These are phyloP conservation scores for Tinea semifulvella DNA, from an alignment of 2,888 invertebrate species.

Conservation along the genomic window DNA sequence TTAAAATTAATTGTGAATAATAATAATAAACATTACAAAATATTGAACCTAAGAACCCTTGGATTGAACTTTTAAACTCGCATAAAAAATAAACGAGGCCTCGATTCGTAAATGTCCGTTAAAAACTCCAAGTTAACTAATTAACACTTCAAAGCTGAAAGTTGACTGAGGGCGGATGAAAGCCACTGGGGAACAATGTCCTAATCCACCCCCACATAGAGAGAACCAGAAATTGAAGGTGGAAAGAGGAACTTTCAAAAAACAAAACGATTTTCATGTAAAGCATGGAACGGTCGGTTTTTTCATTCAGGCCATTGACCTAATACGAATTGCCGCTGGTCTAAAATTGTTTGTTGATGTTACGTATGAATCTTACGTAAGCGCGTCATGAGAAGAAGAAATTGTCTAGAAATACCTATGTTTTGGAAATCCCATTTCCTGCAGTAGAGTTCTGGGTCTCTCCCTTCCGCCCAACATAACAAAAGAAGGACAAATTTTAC, in stretches of 20 bases:
- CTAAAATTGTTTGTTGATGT: not conserved
- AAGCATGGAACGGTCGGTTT: conserved; percentile 10
- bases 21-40: conserved; percentile 6
- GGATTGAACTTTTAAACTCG: conserved; percentile 5
- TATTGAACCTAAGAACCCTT: conserved; percentile 2
- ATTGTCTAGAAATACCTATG: too few species aligned
- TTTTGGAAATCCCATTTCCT: too few species aligned
- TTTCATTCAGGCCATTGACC: conserved; percentile 1
- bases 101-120: conserved; percentile 8
- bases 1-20: not conserved
- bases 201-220: conserved; percentile 9
- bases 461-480: too few species aligned
- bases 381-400: too few species aligned
- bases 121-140: conserved; percentile 10
- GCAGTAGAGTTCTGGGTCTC: too few species aligned
- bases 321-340: too few species aligned
- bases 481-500: too few species aligned
- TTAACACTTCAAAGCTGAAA: conserved; percentile 12
- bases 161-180: conserved; percentile 9
- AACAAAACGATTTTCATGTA: conserved; percentile 11
- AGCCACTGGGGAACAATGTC: conserved; percentile 9
- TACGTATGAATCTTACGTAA: not conserved
- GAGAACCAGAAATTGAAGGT: conserved; percentile 10
- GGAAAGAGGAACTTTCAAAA: conserved; percentile 5
- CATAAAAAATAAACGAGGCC: conserved; percentile 9